Evolutionary conservation across 2,113 vertebrate genomes (phyloP), one percentile per base, ranked within the genome.

Genomic region (Ptilorrhoa leucosticta): DNA sequence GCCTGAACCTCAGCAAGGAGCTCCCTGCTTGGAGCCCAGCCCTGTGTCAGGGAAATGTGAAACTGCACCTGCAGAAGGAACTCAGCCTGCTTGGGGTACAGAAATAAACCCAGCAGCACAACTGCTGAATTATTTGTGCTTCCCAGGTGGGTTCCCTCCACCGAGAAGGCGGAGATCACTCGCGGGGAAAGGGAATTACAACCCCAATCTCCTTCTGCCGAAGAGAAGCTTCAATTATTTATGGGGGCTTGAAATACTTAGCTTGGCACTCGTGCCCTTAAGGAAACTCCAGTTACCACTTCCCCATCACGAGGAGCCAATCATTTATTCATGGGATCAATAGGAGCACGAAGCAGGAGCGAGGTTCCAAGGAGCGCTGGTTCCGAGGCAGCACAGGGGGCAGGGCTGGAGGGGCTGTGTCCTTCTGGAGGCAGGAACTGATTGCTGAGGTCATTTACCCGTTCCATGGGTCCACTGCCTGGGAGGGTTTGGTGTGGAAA

Each of bases 261-360:
- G 47, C 44, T 90, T 72, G 68, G 78, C 82, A 91, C 56, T 91
- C 77, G 27, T 4, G 86, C 78, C 91, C 84, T 88, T 88, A 83
- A 85, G 78, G 87, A 91, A 95, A 83, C 66, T 91, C 54, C 28
- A 80, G 91, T 66, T 94, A 54, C 63, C 71, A 60, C 54, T 80
- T 92, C 71, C 58, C 83, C 75, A 44, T 57, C 37, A 48, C 3
- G 24, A 45, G 83, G 48, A 87, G 65, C 8, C 53, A 21, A 91
- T 95, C 39, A 86, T 63, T 94, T 93, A 94, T 94, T 94, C 75
- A 90, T 77, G 78, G 87, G 45, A 96, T 96, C 94, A 73, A 94
- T 81, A 83, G 90, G 76, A 81, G 44, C 56, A 37, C 3, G 11
- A 27, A 76, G 51, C 69, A 40, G 51, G 58, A 70, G 50, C 23